These are phyloP conservation scores for Diplosoma virens DNA, from an alignment of 23 tunicate genomes.

Conservation along the genomic window DNA sequence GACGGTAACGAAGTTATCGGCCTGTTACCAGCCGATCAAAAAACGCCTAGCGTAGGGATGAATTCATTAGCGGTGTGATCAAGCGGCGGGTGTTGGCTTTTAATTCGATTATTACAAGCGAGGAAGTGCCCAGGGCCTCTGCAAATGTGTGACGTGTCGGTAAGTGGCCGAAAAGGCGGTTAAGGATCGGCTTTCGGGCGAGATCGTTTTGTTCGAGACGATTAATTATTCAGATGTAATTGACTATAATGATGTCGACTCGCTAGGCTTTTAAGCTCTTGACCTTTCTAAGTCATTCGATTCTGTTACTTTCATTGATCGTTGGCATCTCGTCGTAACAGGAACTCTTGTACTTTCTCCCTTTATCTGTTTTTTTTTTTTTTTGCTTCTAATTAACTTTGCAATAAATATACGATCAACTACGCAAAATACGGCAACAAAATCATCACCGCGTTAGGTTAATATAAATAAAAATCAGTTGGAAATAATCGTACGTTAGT, in stretches of 20 bases:
- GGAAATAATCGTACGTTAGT: too few relatives aligned
- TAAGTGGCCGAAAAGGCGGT: neutral
- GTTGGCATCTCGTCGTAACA: neutral
- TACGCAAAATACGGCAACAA: too few relatives aligned
- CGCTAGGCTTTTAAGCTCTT: conserved; percentile 7
- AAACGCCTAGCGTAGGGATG: conserved; percentile 1
- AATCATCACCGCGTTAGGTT: too few relatives aligned
- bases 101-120: neutral
- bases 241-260: conserved; percentile 31
- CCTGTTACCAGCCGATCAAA: neutral
- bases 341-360: too few relatives aligned
- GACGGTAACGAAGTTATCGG: conserved; percentile 53
- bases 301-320: neutral
- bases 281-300: neutral
- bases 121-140: neutral
- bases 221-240: conserved; percentile 21
- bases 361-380: too few relatives aligned
- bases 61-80: conserved; percentile 28
- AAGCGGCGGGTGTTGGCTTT: neutral
- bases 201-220: conserved; percentile 14
- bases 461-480: too few relatives aligned
- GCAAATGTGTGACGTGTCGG: conserved; percentile 43
- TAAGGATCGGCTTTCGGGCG: conserved; percentile 1
- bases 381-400: too few relatives aligned
- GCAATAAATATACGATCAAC: too few relatives aligned